A percentile compares a stretch with the other conserved stretches of the same genome.
phyloP scores from a whole-genome alignment of 2,888 invertebrate genomes.

The Acanthosepion esculentum region DNA sequence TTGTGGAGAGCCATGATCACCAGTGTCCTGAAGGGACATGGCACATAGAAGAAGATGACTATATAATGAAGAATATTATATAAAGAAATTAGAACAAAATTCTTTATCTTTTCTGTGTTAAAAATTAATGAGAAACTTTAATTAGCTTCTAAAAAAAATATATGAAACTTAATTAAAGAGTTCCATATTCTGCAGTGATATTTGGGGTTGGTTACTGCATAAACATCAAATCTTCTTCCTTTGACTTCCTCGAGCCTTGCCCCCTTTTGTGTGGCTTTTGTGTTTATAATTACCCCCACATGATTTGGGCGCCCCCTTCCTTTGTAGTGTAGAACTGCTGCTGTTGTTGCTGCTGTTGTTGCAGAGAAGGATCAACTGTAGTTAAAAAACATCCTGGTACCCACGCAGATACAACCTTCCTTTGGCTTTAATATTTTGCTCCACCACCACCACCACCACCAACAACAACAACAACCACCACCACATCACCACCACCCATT shows the following conservation, averaged over 20 bases:
- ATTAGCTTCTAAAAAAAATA: no score
- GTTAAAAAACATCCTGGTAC: not conserved
- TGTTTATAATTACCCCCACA: not conserved
- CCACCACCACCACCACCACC: not conserved
- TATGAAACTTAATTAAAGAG: not conserved
- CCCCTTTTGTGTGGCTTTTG: not conserved
- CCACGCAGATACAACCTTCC: not conserved
- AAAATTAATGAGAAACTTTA: no score
- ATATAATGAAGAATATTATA: no score
- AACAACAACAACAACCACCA: not conserved
- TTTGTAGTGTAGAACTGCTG: slow-evolving; percentile 47
- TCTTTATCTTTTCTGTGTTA: no score
- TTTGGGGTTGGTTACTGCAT: not conserved
- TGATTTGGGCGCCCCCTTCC: slow-evolving; percentile 2
- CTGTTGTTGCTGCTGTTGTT: slow-evolving; percentile 42
- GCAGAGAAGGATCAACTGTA: slow-evolving; percentile 6
- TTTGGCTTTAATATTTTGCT: not conserved
- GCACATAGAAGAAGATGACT: no score
- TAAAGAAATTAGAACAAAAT: no score
- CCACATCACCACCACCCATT: not conserved
- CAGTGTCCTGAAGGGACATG: no score
- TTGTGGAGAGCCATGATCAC: no score
- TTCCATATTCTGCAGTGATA: not conserved
- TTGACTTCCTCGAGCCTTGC: not conserved
- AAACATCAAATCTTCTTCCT: not conserved